These are phyloP conservation scores for Cryptotis parvus DNA, from an alignment of 2,113 vertebrate genomes.

Conservation along the genomic window DNA sequence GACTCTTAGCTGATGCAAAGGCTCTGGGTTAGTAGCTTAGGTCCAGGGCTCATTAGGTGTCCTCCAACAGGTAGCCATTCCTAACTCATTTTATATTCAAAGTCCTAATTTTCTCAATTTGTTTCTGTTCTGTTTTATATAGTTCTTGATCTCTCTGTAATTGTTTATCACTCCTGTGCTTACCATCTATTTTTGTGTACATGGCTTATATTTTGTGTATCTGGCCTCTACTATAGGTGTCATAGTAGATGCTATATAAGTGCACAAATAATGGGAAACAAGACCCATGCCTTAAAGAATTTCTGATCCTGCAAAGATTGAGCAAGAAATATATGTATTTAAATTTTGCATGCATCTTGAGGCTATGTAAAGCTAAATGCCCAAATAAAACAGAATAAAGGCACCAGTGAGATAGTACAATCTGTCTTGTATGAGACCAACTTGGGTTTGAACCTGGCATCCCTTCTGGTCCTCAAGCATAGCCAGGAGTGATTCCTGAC, in stretches of 20 bases:
- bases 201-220: conserved; percentile 21
- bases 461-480: too few relatives aligned
- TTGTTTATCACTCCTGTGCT: background rate
- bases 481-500: too few relatives aligned
- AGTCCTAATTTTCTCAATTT: background rate
- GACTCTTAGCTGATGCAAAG: too few relatives aligned
- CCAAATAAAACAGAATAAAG: background rate
- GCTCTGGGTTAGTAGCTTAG: too few relatives aligned
- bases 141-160: too few relatives aligned
- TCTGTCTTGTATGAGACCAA: too few relatives aligned
- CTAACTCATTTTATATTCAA: conserved; percentile 3
- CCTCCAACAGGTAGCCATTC: background rate
- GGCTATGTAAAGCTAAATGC: background rate
- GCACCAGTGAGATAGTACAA: too few relatives aligned
- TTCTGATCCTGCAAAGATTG: background rate
- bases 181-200: conserved; percentile 16
- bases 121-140: too few relatives aligned
- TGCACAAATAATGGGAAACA: background rate
- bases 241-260: background rate
- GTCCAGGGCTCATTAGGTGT: too few relatives aligned
- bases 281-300: background rate
- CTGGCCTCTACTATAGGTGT: background rate
- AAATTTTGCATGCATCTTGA: background rate
- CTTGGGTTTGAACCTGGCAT: too few relatives aligned
- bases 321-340: conserved; percentile 49